Base-by-base conservation (phyloP, 2,113 vertebrate species). In the Athene noctua region DNA sequence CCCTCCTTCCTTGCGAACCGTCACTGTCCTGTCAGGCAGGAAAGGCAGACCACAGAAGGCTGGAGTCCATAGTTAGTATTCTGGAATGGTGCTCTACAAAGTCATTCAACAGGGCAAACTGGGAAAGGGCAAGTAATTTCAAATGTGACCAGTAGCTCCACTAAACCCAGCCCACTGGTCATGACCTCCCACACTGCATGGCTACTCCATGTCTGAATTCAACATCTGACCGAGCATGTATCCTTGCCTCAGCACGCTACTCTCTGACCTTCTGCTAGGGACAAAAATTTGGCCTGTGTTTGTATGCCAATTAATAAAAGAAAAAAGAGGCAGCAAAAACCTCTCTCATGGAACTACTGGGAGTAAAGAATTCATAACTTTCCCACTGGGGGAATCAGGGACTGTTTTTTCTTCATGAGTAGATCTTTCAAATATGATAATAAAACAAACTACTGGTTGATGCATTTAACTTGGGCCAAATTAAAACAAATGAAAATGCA, bases 401-500 rank as follows among this genome's bases (percentile, higher is more conserved):
- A 95, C 42, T 67, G 21, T 63, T 88, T 71, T 90, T 58, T 27
- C 44, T 78, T 92, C 83, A 58, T 34, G 15, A 94, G 86, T 2
- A 96, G 27, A 81, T 57, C 77, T 72, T 86, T 86, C 38, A 89
- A 81, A 92, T 27, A 79, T 30, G 25, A 59, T 81, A 90, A 78
- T 79, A 86, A 86, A 93, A 85, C 58, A 82, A 95, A 94, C 80
- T 89, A 87, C 80, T 82, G 32, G 65, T 87, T 62, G 42, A 63
- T 89, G 44, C 62, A 68, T 92, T 95, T 92, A 94, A 87, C 61
- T 94, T 0, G 0, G 73, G 65, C 80, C 84, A 90, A 87, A 95
- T 85, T 92, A 85, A 95, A 95, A 94, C 54, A 67, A 86, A 94
- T 80, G 52, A 95, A 93, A 95, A 92, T 32, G 52, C 40, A 65